Base-by-base conservation (phyloP, 2,797 vertebrate species). In the Neosilurus mollespiculum region DNA sequence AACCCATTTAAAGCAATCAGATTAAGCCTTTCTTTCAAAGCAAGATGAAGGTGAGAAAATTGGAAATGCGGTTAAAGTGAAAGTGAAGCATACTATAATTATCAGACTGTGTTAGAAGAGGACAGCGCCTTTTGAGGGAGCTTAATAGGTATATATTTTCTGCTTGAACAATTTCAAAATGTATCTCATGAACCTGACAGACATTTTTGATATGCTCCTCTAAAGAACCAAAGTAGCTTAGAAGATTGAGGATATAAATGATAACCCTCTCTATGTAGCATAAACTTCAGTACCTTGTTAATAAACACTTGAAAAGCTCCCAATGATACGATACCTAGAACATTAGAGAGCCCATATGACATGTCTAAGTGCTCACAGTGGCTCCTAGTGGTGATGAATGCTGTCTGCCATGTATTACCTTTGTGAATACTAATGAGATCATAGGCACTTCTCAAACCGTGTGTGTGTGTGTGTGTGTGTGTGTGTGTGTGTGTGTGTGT, bases 301-400 rank as follows among this genome's bases (percentile, higher is more conserved):
- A 64, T 64, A 65, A 78, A 78, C 77, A 78, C 77, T 61, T 64
- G n/a, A 65, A 78, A 53, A 78, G n/a, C 77, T 30, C 61, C 77
- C 15, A 7, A 26, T 65, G 43, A 51, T 78, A 26, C 30, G 43
- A 26, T 78, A 30, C 26, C 9, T 20, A 51, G 43, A 65, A 16
- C 2, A 0, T 65, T 65, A 12, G 61, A 78, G n/a, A 78, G 12
- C 20, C 18, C 20, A 3, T 61, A n/a, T 77, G 30, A 30, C 59
- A 78, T 78, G 77, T 26, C n/a, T 53, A 65, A 78, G 43, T 65
- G 77, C n/a, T 78, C 77, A 53, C 26, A 78, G 77, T 78, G 61
- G n/a, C 77, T 78, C 61, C 77, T 78, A 78, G 77, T 78, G 77
- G 77, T 65, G 61, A 78, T 78, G 15, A 78, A 51, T 78, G 76